A percentile compares a stretch with the other conserved stretches of the same genome.
Conservation (phyloP, 2,797 vertebrate species). For the Manis javanica region DNA sequence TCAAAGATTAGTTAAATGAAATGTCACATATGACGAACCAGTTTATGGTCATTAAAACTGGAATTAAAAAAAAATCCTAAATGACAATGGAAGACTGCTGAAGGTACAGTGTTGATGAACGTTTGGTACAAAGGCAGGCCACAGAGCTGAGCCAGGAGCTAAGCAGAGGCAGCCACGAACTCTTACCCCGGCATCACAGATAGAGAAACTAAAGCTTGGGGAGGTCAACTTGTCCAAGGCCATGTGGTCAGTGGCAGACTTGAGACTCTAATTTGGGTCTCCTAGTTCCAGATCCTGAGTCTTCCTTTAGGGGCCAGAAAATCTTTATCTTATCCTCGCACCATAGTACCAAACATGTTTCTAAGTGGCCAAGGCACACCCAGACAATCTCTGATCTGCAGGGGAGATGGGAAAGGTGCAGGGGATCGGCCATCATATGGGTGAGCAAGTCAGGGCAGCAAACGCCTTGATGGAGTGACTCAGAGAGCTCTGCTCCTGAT, state of each 20-base stretch:
- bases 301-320: not conserved
- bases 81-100: not conserved
- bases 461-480: not conserved
- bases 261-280: not conserved
- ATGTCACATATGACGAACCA: not conserved
- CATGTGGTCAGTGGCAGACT: not conserved
- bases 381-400: not conserved
- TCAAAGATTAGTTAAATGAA: not conserved
- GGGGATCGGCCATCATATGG: not conserved
- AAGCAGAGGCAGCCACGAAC: no score
- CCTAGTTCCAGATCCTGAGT: not conserved
- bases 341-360: not conserved
- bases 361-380: not conserved
- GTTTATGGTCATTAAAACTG: not conserved
- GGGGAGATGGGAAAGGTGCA: not conserved
- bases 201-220: not conserved
- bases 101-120: conserved; percentile 18
- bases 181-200: not conserved
- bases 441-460: not conserved
- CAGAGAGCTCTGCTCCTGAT: not conserved
- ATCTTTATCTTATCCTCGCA: not conserved
- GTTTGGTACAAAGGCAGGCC: not conserved
- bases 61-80: not conserved
- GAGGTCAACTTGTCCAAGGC: not conserved
- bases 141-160: not conserved